A percentile compares a stretch with the other conserved stretches of the same genome.
phyloP scores from a whole-genome alignment of 2,113 vertebrate species.

The Charadrius vociferus region DNA sequence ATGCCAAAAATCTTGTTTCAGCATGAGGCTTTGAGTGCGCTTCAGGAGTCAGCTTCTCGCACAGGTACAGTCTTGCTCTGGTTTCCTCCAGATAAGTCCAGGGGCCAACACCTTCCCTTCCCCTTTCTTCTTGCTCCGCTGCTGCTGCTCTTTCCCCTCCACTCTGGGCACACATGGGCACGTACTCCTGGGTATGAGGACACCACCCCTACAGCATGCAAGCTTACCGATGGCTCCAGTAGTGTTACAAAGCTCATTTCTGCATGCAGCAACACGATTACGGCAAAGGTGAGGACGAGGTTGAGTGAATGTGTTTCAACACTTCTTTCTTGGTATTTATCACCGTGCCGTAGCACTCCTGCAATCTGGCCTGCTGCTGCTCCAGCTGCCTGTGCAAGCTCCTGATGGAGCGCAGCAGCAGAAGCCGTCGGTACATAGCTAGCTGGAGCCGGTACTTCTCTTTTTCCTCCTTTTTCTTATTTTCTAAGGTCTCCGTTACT shows the following conservation, averaged over 20 bases:
- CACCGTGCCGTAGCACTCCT: neutral
- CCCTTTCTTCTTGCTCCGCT: neutral
- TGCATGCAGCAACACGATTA: conserved; percentile 32
- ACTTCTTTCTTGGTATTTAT: conserved; percentile 54
- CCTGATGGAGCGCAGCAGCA: conserved; percentile 42
- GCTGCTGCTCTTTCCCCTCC: neutral
- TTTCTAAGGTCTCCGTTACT: conserved; percentile 12
- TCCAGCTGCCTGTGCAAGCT: conserved; percentile 57
- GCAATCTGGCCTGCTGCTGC: conserved; percentile 36
- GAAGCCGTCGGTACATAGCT: conserved; percentile 29
- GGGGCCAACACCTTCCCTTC: neutral
- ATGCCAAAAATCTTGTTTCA: neutral
- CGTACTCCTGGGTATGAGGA: neutral
- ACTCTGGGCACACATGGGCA: rapidly evolving
- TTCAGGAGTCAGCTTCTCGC: neutral
- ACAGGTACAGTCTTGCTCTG: neutral
- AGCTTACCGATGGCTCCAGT: neutral
- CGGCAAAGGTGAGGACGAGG: neutral
- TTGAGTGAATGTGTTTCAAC: conserved; percentile 19
- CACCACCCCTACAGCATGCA: neutral
- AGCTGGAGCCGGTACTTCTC: conserved; percentile 35
- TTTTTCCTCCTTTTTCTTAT: conserved; percentile 38
- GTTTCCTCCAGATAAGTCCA: neutral
- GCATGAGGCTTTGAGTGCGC: neutral
- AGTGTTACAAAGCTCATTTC: neutral